phyloP scores from a whole-genome alignment of 2,888 invertebrate genomes.

The Andrena minutula region DNA sequence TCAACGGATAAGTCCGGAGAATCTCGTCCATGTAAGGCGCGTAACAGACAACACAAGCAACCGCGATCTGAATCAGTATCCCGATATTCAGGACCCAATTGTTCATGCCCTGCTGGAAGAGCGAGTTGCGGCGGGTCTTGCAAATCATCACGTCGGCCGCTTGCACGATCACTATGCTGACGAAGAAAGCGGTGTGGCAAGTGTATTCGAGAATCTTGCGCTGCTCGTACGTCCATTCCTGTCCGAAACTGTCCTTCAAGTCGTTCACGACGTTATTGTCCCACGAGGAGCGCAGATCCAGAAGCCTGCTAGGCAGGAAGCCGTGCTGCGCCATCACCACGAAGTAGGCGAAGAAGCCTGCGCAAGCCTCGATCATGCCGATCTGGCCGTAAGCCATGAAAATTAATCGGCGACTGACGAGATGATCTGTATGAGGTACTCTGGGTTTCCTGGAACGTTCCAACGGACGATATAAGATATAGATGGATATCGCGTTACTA shows the following conservation, averaged over 20 bases:
- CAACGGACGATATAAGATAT: not conserved
- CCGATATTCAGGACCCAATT: slow-evolving; percentile 89
- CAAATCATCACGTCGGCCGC: slow-evolving; percentile 92
- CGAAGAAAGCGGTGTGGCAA: slow-evolving; percentile 93
- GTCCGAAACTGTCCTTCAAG: slow-evolving; percentile 91
- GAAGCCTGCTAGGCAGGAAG: slow-evolving; percentile 89
- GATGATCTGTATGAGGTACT: slow-evolving; percentile 86
- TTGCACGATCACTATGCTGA: slow-evolving; percentile 91
- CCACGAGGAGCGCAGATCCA: slow-evolving; percentile 91
- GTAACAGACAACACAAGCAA: slow-evolving; percentile 85
- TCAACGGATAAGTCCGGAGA: slow-evolving; percentile 89
- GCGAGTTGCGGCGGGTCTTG: slow-evolving; percentile 91
- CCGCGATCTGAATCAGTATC: slow-evolving; percentile 86
- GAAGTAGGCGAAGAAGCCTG: slow-evolving; percentile 92
- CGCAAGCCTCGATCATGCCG: slow-evolving; percentile 93
- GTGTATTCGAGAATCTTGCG: slow-evolving; percentile 90
- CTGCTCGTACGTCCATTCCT: slow-evolving; percentile 90
- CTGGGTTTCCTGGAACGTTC: slow-evolving; percentile 85
- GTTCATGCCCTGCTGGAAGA: slow-evolving; percentile 91
- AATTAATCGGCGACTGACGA: slow-evolving; percentile 88
- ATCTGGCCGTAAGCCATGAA: slow-evolving; percentile 94
- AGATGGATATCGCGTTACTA: not conserved
- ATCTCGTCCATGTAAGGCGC: slow-evolving; percentile 85
- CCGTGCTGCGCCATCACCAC: slow-evolving; percentile 92
- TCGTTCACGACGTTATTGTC: slow-evolving; percentile 88